Base-by-base conservation (phyloP, 2,888 invertebrate genomes). In the Hyalella azteca region DNA sequence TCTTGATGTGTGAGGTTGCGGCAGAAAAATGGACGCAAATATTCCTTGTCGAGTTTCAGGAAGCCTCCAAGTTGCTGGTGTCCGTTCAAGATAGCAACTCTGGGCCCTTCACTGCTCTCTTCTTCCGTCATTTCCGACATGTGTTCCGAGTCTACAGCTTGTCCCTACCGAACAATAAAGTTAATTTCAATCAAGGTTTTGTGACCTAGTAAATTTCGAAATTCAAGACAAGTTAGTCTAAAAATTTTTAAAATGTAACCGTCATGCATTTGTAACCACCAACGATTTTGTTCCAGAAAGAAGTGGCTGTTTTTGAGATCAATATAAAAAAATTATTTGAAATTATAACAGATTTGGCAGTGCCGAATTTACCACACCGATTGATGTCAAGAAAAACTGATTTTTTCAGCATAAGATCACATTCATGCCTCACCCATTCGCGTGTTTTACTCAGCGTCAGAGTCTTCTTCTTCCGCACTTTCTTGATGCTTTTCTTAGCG, bases 391-490 rank as follows among this genome's bases (percentile, higher is more conserved):
- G n/a, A n/a, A n/a, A n/a, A n/a, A n/a, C n/a, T n/a, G n/a, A n/a
- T n/a, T n/a, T n/a, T n/a, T n/a, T n/a, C n/a, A n/a, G n/a, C n/a
- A n/a, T n/a, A n/a, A n/a, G n/a, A n/a, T n/a, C n/a, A n/a, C n/a
- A n/a, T n/a, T n/a, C n/a, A n/a, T n/a, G n/a, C 78, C 82, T 84
- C 40, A 84, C 84, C 80, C 80, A 81, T 77, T 98, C 98, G 87
- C 95, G 94, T 0, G 98, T 99, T 90, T 99, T 99, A 86, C 97
- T 97, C 82, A 99, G 90, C 79, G 97, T 95, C 73, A 98, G 93
- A 88, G 95, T 95, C 50, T 82, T 84, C 29, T 82, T 81, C 66
- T 48, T 79, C 19, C 73, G 78, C 39, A 77, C 78, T 60, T 81
- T 81, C 90, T 90, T 85, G 92, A 92, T 85, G 92, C 91, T 49